Base-by-base conservation (phyloP, 64 coral and sea anemone species). In the Anthopleura sola region DNA sequence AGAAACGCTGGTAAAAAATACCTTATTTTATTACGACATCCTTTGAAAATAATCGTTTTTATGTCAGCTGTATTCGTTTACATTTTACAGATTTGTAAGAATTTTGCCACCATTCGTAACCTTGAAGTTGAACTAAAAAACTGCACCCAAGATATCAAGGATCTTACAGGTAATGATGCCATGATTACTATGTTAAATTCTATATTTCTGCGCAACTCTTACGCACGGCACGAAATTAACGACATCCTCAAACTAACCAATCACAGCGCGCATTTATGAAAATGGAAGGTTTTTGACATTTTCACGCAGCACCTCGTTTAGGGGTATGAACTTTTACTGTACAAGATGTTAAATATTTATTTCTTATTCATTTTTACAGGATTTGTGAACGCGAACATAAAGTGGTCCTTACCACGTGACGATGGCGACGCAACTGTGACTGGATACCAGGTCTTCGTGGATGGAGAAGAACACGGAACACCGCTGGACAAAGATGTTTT, bases 341-440 rank as follows among this genome's bases (percentile, higher is more conserved):
- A n/a, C 58, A 0, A 11, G 10, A 5, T n/a, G 23, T 8, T 10
- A 8, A n/a, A 71, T 1, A 33, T 16, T 71, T 14, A 0, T 71
- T 10, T 71, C 3, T 10, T 23, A 68, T 8, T 0, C 26, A 16
- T 71, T 31, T 71, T 16, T 34, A 12, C 29, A 71, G 66, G 66
- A 17, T 31, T 34, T 0, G 18, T 79, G 10, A 79, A 79, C 16
- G 56, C 80, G 18, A 26, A 83, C 18, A 36, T 95, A 33, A 86
- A 62, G 28, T 95, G 93, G 93, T 20, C 38, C 0, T 77, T 81
- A 83, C 87, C 93, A 80, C 68, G 34, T 58, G 94, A 97, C n/a
- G 94, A 97, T 38, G 90, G 94, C 44, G 94, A 97, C 50, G 94
- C 90, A 1, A 78, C 82, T 55, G 94, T 86, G 32, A 90, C 86